Evolutionary conservation across 2,797 vertebrate species (phyloP).

Genomic region (Chaenodraco wilsoni): DNA sequence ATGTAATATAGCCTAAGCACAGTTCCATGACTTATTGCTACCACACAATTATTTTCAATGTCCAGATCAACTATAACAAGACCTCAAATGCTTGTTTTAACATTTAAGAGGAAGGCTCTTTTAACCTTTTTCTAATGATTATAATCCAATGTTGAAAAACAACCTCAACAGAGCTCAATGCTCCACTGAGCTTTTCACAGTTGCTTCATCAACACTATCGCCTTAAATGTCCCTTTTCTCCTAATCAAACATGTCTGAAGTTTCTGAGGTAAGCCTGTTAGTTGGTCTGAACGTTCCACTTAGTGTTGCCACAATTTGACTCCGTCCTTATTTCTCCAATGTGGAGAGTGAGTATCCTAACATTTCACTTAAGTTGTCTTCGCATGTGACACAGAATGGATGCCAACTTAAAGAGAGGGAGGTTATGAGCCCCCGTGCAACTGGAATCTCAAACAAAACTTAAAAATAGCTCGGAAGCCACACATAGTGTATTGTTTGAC

Average conservation of each 20-base stretch:
- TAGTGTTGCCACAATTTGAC: constrained; percentile 77
- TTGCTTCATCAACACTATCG: constrained; percentile 53
- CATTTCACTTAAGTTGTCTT: constrained; percentile 72
- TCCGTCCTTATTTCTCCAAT: constrained; percentile 82
- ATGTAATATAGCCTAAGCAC: constrained; percentile 74
- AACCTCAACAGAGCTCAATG: constrained; percentile 46
- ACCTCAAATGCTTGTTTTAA: constrained; percentile 65
- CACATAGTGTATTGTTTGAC: constrained; percentile 73
- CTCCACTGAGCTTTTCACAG: constrained; percentile 58
- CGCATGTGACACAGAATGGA: constrained; percentile 71
- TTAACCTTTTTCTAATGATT: constrained; percentile 47
- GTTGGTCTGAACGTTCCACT: constrained; percentile 76
- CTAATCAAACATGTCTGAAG: constrained; percentile 61
- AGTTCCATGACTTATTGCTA: constrained; percentile 83
- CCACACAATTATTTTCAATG: constrained; percentile 64
- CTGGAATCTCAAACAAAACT: constrained; percentile 60
- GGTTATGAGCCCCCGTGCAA: constrained; percentile 46
- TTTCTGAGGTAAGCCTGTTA: constrained; percentile 80
- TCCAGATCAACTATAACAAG: constrained; percentile 71
- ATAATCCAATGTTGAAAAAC: constrained; percentile 45
- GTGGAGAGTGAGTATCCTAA: constrained; percentile 82
- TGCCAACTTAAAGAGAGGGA: constrained; percentile 58
- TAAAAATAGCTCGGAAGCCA: constrained; percentile 58
- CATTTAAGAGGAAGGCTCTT: constrained; percentile 69
- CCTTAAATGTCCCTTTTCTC: constrained; percentile 73